phyloP scores from a whole-genome alignment of 1,140 invertebrate species.

The Drusus annulatus region DNA sequence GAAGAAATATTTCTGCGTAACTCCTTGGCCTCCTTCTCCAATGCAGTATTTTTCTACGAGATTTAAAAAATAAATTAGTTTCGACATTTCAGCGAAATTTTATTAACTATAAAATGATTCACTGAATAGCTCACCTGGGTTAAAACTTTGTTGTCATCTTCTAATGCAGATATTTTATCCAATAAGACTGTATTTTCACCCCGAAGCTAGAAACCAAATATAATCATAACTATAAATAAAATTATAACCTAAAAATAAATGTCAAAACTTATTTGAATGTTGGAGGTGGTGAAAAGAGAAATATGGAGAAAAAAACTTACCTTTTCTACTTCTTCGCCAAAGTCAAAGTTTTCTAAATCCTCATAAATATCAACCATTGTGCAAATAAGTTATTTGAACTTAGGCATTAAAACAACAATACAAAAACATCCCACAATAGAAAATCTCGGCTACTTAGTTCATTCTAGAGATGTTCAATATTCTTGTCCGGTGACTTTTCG shows the following conservation, averaged over 20 bases:
- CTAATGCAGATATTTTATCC: not conserved
- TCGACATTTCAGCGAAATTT: not conserved
- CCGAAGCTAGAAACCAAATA: constrained; percentile 26
- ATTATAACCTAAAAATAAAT: constrained; percentile 6
- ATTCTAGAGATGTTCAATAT: no score
- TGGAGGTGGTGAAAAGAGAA: not conserved
- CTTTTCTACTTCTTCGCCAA: constrained; percentile 31
- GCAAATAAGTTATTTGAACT: not conserved
- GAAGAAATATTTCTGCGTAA: constrained; percentile 37
- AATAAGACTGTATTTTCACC: constrained; percentile 2
- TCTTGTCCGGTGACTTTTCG: no score
- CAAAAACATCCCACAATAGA: not conserved
- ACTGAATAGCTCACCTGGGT: not conserved
- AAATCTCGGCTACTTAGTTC: not conserved
- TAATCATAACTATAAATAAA: constrained; percentile 1
- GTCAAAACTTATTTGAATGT: not conserved
- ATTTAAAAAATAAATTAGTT: not conserved
- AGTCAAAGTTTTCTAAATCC: constrained; percentile 36
- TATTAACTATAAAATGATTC: not conserved
- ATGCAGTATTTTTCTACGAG: constrained; percentile 18
- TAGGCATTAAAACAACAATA: not conserved
- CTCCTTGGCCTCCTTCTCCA: constrained; percentile 22
- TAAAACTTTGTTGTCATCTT: constrained; percentile 15
- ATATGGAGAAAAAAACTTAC: not conserved
- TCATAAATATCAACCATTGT: constrained; percentile 40